These are phyloP conservation scores for Drosophila saltans DNA, from an alignment of 1,140 invertebrate species.

Conservation along the genomic window DNA sequence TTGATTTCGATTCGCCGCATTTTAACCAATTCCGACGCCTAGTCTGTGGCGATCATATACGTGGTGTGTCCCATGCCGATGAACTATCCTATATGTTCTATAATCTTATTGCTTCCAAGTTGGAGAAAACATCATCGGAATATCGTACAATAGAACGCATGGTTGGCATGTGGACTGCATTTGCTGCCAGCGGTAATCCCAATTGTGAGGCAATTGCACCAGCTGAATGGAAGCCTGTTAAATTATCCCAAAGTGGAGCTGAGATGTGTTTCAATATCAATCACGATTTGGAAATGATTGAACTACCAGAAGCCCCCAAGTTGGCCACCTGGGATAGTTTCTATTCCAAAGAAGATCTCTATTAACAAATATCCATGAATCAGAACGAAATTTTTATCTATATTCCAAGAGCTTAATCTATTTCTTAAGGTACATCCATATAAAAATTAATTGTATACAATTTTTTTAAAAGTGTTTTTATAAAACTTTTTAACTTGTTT, in stretches of 20 bases:
- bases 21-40: constrained; percentile 77
- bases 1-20: constrained; percentile 77
- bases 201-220: constrained; percentile 52
- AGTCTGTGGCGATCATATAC: constrained; percentile 54
- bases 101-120: constrained; percentile 44
- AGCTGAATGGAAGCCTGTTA: constrained; percentile 49
- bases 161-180: constrained; percentile 82
- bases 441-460: background rate
- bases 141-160: constrained; percentile 78
- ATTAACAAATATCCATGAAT: constrained; percentile 10
- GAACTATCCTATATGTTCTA: constrained; percentile 87
- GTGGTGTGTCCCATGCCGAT: constrained; percentile 85
- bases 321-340: constrained; percentile 82
- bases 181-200: constrained; percentile 78
- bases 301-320: constrained; percentile 74
- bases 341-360: constrained; percentile 47
- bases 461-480: too few relatives aligned
- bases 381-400: background rate
- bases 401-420: background rate
- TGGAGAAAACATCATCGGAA: constrained; percentile 50
- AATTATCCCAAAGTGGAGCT: constrained; percentile 2
- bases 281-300: constrained; percentile 63
- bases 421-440: background rate
- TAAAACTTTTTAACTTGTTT: too few relatives aligned
- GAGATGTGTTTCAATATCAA: constrained; percentile 81